These are phyloP conservation scores for Pachymerium ferrugineum DNA, from an alignment of 2,888 invertebrate genomes.

Conservation along the genomic window DNA sequence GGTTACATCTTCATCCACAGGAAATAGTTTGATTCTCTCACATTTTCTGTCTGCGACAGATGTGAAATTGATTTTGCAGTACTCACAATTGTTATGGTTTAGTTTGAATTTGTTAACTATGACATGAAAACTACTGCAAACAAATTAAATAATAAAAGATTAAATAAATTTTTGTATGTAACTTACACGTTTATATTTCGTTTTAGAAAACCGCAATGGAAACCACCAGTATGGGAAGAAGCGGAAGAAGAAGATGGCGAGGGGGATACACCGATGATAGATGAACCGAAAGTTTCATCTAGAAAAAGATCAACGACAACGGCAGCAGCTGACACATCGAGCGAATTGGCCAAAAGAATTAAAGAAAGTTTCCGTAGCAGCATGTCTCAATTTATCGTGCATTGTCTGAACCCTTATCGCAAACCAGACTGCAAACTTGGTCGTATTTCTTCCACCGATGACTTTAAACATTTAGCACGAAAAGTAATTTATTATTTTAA, in stretches of 20 bases:
- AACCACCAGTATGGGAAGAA: conserved; percentile 45
- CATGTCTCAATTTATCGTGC: conserved; percentile 68
- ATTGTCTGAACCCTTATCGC: conserved; percentile 79
- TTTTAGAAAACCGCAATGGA: conserved; percentile 50
- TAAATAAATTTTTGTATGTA: not conserved
- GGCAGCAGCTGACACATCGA: conserved; percentile 50
- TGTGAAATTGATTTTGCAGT: not conserved
- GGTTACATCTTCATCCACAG: not conserved
- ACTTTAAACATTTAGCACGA: conserved; percentile 88
- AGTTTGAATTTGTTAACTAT: not conserved
- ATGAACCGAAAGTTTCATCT: conserved; percentile 40
- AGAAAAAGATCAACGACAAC: conserved; percentile 47
- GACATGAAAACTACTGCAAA: not conserved
- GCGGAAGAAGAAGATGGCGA: conserved; percentile 44
- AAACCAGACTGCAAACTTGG: conserved; percentile 77
- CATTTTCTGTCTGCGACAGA: conserved; percentile 2
- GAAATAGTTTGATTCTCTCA: not conserved
- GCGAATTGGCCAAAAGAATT: conserved; percentile 60
- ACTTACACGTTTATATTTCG: too few relatives aligned
- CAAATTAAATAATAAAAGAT: not conserved
- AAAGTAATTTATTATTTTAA: conserved; percentile 60
- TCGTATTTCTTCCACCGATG: conserved; percentile 78
- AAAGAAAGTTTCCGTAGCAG: conserved; percentile 79
- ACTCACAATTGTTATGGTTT: not conserved
- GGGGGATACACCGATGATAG: conserved; percentile 43